These are phyloP conservation scores for Propithecus coquereli DNA, from an alignment of 2,113 vertebrate species.

Conservation along the genomic window DNA sequence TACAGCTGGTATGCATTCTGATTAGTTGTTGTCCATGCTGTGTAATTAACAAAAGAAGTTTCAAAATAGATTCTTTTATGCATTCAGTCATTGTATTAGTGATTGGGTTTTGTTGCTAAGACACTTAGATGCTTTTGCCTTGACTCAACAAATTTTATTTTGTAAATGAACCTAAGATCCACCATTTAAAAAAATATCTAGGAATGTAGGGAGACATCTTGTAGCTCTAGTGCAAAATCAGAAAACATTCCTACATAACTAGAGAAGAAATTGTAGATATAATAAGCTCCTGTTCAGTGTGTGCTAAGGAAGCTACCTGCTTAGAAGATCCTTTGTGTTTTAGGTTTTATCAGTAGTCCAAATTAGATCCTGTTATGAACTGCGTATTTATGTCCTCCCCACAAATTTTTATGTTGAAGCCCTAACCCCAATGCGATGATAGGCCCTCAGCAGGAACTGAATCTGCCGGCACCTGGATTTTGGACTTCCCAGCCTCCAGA, in stretches of 20 bases:
- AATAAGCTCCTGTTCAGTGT: neutral
- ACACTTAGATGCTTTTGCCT: neutral
- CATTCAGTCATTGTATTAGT: neutral
- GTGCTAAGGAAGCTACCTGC: neutral
- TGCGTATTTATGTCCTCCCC: neutral
- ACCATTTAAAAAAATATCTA: neutral
- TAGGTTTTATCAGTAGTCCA: neutral
- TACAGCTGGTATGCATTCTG: neutral
- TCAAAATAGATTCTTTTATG: neutral
- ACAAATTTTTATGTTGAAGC: neutral
- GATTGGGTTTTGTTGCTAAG: constrained; percentile 18
- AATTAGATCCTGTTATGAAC: neutral
- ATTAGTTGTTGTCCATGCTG: neutral
- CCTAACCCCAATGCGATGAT: neutral
- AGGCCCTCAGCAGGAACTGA: neutral
- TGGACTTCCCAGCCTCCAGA: neutral
- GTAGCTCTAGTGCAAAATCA: neutral
- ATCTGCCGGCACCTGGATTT: neutral
- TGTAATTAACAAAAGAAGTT: neutral
- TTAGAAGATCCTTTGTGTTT: neutral
- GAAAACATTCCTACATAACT: neutral
- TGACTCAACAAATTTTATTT: neutral
- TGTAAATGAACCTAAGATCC: constrained; percentile 19
- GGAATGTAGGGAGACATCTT: neutral
- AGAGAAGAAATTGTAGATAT: neutral